Conservation (phyloP, 2,888 invertebrate genomes). For the Carabus problematicus region DNA sequence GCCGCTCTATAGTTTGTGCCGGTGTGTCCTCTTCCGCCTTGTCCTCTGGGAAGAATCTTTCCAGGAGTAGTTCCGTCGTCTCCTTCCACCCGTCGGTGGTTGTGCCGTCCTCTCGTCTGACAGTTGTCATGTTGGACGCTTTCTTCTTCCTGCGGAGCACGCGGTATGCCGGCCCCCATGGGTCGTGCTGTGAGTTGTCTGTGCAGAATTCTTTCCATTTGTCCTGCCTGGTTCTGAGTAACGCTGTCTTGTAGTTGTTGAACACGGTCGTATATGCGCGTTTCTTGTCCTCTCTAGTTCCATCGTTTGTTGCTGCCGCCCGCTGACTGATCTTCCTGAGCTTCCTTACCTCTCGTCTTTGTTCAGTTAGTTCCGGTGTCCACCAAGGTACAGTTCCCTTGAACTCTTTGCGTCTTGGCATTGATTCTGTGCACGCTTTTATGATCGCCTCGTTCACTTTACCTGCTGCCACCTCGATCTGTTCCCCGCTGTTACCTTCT, state of each 20-base stretch:
- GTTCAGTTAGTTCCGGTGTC: background rate
- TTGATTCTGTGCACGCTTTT: too few species aligned
- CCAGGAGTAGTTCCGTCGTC: slow-evolving; percentile 17
- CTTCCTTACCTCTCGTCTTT: background rate
- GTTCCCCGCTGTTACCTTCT: too few species aligned
- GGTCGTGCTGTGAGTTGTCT: background rate
- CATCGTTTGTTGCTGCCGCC: too few species aligned
- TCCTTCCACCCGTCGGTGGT: slow-evolving; percentile 18
- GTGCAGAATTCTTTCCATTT: background rate
- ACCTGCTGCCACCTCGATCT: too few species aligned
- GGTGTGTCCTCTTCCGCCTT: background rate
- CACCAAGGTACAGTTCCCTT: background rate
- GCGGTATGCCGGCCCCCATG: background rate
- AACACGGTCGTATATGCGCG: background rate
- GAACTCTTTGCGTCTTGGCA: background rate
- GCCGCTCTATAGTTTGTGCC: background rate
- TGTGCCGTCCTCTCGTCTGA: background rate
- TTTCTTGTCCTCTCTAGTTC: slow-evolving; percentile 10
- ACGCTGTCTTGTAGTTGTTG: slow-evolving; percentile 23
- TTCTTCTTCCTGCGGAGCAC: background rate
- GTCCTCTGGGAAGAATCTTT: slow-evolving; percentile 34
- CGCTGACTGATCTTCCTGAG: background rate
- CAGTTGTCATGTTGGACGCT: background rate
- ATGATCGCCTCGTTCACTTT: too few species aligned
- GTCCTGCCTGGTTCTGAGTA: slow-evolving; percentile 7